A percentile compares a stretch with the other conserved stretches of the same genome.
These are phyloP conservation scores for Gryllus longicercus DNA, from an alignment of 2,888 invertebrate genomes.

Conservation along the genomic window DNA sequence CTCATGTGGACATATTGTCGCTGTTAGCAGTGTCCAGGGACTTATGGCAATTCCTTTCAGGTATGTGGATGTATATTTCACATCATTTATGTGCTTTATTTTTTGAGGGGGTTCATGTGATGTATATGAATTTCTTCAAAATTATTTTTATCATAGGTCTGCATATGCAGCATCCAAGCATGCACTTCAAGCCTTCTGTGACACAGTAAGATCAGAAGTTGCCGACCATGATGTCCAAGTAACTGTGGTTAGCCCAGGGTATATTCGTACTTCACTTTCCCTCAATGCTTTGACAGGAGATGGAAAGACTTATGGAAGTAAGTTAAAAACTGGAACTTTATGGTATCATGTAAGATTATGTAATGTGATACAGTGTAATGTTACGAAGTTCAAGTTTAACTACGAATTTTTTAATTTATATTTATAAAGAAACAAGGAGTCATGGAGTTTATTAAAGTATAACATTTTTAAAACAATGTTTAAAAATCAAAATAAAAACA, in stretches of 20 bases:
- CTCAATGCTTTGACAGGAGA: slow-evolving; percentile 82
- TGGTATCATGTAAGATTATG: not conserved
- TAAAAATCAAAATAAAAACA: too few relatives aligned
- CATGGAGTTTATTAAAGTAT: not conserved
- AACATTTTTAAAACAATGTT: not conserved
- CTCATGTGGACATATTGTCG: slow-evolving; percentile 76
- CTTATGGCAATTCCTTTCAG: slow-evolving; percentile 81
- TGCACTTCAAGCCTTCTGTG: slow-evolving; percentile 91
- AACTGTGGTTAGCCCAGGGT: slow-evolving; percentile 85
- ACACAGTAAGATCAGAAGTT: slow-evolving; percentile 85
- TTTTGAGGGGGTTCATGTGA: not conserved
- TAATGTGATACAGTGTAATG: slow-evolving; percentile 20
- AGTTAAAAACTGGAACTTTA: slow-evolving; percentile 38
- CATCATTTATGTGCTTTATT: slow-evolving; percentile 23
- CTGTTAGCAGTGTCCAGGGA: slow-evolving; percentile 90
- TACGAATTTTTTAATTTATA: too few relatives aligned
- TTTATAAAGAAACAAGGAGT: not conserved
- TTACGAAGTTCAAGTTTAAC: not conserved
- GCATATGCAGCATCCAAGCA: slow-evolving; percentile 92
- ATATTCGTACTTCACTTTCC: slow-evolving; percentile 86
- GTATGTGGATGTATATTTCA: slow-evolving; percentile 40
- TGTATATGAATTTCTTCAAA: not conserved
- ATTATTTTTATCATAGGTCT: slow-evolving; percentile 54
- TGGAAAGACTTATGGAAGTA: slow-evolving; percentile 76
- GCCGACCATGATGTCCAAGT: slow-evolving; percentile 71